A percentile compares a stretch with the other conserved stretches of the same genome.
These are phyloP conservation scores for Epinephelus coioides DNA, from an alignment of 2,797 vertebrate genomes.

Conservation along the genomic window DNA sequence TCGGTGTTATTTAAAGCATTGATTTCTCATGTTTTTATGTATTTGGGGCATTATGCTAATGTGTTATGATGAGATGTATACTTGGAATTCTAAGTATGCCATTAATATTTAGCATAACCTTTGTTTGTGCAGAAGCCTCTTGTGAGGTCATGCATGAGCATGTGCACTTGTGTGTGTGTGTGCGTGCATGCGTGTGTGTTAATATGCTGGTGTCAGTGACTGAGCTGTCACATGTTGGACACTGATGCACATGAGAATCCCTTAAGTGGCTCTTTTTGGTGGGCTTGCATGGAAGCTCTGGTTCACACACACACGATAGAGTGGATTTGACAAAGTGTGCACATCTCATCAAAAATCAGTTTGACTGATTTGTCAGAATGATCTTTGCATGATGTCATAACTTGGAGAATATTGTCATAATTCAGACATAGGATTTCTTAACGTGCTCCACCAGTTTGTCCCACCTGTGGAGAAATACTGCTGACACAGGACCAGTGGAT, in stretches of 20 bases:
- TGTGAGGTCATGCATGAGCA: not conserved
- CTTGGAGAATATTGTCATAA: not conserved
- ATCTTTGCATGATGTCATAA: not conserved
- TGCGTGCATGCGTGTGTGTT: conserved; percentile 3
- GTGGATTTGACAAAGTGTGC: not conserved
- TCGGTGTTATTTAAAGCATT: not conserved
- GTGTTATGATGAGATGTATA: not conserved
- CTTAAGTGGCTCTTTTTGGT: conserved; percentile 66
- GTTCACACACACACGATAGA: conserved; percentile 1
- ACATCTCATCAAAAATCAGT: not conserved
- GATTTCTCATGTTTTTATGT: conserved; percentile 4
- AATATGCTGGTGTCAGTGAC: conserved; percentile 16
- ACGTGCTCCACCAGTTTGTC: not conserved
- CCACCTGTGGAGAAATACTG: not conserved
- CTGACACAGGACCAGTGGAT: conserved; percentile 14
- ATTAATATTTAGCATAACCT: not conserved
- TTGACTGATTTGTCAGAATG: not conserved
- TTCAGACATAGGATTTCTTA: not conserved
- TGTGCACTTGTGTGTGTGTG: conserved; percentile 11
- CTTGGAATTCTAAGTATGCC: not conserved
- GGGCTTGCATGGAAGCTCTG: conserved; percentile 25
- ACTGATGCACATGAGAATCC: conserved; percentile 62
- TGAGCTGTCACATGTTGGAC: conserved; percentile 52
- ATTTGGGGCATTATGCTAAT: conserved; percentile 34
- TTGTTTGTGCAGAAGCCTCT: not conserved